Evolutionary conservation across 2,113 vertebrate species (phyloP).

Genomic region (Menura novaehollandiae): DNA sequence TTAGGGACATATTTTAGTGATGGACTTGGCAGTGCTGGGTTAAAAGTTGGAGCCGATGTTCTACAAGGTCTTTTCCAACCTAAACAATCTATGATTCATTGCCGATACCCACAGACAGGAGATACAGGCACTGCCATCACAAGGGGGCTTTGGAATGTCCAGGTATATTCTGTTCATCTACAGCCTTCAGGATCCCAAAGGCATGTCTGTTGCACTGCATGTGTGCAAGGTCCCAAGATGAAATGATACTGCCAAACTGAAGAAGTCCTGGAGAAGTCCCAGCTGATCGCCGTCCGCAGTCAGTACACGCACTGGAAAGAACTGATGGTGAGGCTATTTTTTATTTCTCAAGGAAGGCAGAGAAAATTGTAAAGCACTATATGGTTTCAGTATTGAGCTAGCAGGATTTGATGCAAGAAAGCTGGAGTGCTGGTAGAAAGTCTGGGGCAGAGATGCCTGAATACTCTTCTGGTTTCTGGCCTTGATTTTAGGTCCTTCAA

Average conservation of each 20-base stretch:
- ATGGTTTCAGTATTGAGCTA: background rate
- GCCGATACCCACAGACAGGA: background rate
- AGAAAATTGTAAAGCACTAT: background rate
- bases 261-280: background rate
- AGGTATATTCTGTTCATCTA: background rate
- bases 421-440: background rate
- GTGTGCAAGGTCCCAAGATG: background rate
- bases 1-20: background rate
- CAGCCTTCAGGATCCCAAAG: background rate
- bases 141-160: background rate
- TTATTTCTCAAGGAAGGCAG: background rate
- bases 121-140: background rate
- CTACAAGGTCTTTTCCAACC: background rate
- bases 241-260: background rate
- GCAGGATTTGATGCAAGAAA: background rate
- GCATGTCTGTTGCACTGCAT: background rate
- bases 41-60: accelerated
- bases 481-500: background rate
- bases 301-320: background rate
- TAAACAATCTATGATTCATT: background rate
- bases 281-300: background rate
- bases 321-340: background rate
- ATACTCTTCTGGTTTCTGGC: background rate
- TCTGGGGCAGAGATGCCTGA: background rate
- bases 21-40: background rate